These are phyloP conservation scores for Pristionchus fissidentatus DNA, from an alignment of 2,888 invertebrate species.

Conservation along the genomic window DNA sequence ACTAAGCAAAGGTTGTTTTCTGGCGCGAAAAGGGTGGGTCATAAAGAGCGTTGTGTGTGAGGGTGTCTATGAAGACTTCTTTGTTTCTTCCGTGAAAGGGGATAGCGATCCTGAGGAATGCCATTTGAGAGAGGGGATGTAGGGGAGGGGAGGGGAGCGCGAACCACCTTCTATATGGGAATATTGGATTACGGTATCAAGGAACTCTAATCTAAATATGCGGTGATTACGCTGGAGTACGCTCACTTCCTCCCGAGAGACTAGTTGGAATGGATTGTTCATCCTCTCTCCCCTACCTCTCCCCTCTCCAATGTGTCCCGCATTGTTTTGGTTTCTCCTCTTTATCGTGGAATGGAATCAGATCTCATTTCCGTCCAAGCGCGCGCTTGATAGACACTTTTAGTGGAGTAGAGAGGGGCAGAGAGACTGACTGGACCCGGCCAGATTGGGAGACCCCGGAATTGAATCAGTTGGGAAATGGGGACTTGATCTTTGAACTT, in stretches of 20 bases:
- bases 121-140: constrained; percentile 1
- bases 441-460: too few relatives aligned
- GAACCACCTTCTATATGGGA: not conserved
- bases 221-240: not conserved
- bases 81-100: constrained; percentile 10
- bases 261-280: constrained; percentile 28
- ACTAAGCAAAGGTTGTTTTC: not conserved
- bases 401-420: not conserved
- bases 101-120: not conserved
- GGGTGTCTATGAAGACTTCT: not conserved
- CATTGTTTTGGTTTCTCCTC: constrained; percentile 42
- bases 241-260: not conserved
- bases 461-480: too few relatives aligned
- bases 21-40: not conserved
- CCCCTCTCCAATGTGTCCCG: too few relatives aligned
- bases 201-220: not conserved
- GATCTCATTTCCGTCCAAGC: constrained; percentile 40
- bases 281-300: too few relatives aligned
- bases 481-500: too few relatives aligned
- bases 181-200: not conserved
- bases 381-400: constrained; percentile 38
- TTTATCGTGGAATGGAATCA: constrained; percentile 25
- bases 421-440: too few relatives aligned
- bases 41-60: not conserved
- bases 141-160: not conserved